Percentiles rank a stretch among this genome's conserved stretches.
Conservation (phyloP, 92 coral and sea anemone genomes). For the Muricea muricata region DNA sequence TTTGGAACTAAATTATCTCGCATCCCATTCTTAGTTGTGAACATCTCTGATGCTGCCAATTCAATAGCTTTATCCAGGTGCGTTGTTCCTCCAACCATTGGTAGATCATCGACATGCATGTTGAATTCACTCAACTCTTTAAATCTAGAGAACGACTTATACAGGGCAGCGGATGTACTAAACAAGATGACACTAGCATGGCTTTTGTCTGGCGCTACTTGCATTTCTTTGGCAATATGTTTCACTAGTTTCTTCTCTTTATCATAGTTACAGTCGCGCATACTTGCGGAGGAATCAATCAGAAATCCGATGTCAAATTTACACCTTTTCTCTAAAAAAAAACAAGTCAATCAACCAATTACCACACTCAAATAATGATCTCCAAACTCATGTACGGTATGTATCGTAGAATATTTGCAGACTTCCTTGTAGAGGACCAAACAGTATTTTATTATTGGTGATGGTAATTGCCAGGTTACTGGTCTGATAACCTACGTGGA, state of each 20-base stretch:
- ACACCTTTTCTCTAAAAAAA: slow-evolving; percentile 34
- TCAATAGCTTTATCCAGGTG: slow-evolving; percentile 34
- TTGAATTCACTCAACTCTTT: slow-evolving; percentile 47
- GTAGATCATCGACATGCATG: slow-evolving; percentile 36
- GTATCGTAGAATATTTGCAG: too few relatives aligned
- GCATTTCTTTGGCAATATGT: slow-evolving; percentile 62
- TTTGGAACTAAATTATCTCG: slow-evolving; percentile 9
- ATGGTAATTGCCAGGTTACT: too few relatives aligned
- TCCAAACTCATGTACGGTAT: too few relatives aligned
- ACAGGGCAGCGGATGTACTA: slow-evolving; percentile 68
- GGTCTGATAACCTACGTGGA: too few relatives aligned
- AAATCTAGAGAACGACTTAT: slow-evolving; percentile 58
- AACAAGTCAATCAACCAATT: too few relatives aligned
- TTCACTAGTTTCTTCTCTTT: slow-evolving; percentile 71
- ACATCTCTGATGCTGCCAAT: slow-evolving; percentile 1
- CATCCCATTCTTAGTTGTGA: slow-evolving; percentile 22
- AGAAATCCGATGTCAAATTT: slow-evolving; percentile 67
- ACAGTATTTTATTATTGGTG: too few relatives aligned
- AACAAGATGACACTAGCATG: slow-evolving; percentile 73
- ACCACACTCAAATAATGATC: too few relatives aligned
- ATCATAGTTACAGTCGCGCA: slow-evolving; percentile 68
- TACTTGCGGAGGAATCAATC: slow-evolving; percentile 76
- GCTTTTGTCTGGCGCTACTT: slow-evolving; percentile 52
- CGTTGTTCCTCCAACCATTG: slow-evolving; percentile 29
- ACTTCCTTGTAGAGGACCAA: too few relatives aligned